phyloP scores from a whole-genome alignment of 1,140 invertebrate species.

The Diorhabda carinulata region DNA sequence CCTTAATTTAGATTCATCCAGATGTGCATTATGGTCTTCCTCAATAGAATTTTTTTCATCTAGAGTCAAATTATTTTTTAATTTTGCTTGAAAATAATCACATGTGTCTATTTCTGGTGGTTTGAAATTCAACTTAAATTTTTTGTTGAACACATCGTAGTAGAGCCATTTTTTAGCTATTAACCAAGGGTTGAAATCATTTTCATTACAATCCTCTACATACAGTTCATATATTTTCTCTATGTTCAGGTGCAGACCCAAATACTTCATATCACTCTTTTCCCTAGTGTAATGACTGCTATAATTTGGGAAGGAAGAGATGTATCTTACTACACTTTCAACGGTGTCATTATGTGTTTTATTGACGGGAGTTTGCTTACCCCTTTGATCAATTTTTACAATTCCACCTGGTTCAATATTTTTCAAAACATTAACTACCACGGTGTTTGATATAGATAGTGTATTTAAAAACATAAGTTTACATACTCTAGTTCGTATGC shows the following conservation, averaged over 20 bases:
- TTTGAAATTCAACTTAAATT: no score
- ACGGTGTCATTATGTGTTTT: neutral
- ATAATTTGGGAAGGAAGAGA: conserved; percentile 5
- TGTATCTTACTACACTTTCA: neutral
- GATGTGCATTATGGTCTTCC: no score
- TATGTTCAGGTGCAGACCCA: neutral
- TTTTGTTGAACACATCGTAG: no score
- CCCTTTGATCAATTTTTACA: neutral
- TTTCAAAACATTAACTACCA: conserved; percentile 6
- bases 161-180: no score
- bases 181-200: no score
- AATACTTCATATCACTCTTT: conserved; percentile 5
- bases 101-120: no score
- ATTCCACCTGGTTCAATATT: conserved; percentile 7
- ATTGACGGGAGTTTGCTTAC: conserved; percentile 2
- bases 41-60: no score
- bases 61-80: no score
- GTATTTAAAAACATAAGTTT: conserved; percentile 14
- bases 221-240: no score
- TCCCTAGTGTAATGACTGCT: conserved; percentile 1
- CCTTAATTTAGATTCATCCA: no score
- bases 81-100: no score
- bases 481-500: conserved; percentile 7
- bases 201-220: no score
- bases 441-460: conserved; percentile 10